Base-by-base conservation (phyloP, 2,797 vertebrate genomes). In the Myripristis jacobus region DNA sequence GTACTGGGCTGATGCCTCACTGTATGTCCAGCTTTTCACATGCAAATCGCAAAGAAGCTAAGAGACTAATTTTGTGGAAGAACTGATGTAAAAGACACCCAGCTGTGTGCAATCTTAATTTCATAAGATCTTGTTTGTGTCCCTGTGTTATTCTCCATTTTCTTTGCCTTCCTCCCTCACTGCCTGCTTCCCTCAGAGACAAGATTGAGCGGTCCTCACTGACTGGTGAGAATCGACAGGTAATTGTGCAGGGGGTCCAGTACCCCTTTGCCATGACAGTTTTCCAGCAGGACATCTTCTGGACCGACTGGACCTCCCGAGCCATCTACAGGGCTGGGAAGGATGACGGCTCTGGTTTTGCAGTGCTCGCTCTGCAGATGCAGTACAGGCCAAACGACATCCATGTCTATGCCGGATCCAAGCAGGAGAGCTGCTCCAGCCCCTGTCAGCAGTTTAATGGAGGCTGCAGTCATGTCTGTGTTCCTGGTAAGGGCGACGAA, bases 391-490 rank as follows among this genome's bases (percentile, higher is more conserved):
- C 96, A 0, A 96, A 94, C 69, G 95, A 95, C 87, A 95, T 98
- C 76, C 93, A 95, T 1, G 85, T 94, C 34, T 94, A 92, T 80
- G 78, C 93, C 11, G 94, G 89, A 44, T 92, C 88, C 29, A 95
- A 95, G 66, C 96, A 96, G 56, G 93, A 95, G 68, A 93, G 84
- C 21, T 98, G 97, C 75, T 83, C 87, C 77, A 98, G 95, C 77
- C 94, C 94, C 72, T 98, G 97, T 67, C 94, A 94, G 64, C 94
- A 95, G 84, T 98, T 98, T 77, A 98, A 98, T 2, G 97, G 97
- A 16, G 97, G 97, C 73, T 98, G 97, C 87, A 98, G 97, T 86
- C 95, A 98, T 53, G 86, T 97, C 70, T 98, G 97, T 88, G 94
- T 94, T 50, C 77, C 95, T 81, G 97, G 97, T 98, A 92, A 88